Evolutionary conservation across 2,797 vertebrate species (phyloP).

Genomic region (Pipistrellus pipistrellus): DNA sequence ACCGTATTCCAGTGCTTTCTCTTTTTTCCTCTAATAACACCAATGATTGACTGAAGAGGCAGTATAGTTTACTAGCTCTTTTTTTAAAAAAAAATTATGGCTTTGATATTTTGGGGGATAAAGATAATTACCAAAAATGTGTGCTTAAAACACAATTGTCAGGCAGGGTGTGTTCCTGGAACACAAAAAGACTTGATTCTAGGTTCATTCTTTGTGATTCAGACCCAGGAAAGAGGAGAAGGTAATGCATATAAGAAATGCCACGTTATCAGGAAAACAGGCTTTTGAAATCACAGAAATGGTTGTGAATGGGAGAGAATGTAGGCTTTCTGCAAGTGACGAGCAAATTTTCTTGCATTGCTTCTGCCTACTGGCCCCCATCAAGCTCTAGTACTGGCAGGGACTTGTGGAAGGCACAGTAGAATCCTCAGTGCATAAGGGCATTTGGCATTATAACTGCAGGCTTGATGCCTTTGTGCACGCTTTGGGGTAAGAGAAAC

Average conservation of each 20-base stretch:
- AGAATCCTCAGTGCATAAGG: not conserved
- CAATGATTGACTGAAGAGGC: not conserved
- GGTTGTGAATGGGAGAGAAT: not conserved
- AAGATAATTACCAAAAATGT: slow-evolving; percentile 36
- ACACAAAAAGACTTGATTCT: not conserved
- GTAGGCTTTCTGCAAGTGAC: not conserved
- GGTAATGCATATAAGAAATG: not conserved
- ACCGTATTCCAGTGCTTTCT: not conserved
- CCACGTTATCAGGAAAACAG: not conserved
- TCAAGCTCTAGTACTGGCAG: not conserved
- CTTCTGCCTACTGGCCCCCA: not conserved
- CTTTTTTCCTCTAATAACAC: not conserved
- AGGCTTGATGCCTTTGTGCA: not conserved
- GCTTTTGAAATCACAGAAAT: not conserved
- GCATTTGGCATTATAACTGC: not conserved
- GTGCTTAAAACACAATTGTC: not conserved
- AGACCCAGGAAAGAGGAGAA: not conserved
- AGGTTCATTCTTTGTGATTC: not conserved
- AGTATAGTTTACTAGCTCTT: not conserved
- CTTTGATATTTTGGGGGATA: slow-evolving; percentile 35
- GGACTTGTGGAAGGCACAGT: not conserved
- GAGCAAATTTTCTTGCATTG: not conserved
- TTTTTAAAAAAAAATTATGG: slow-evolving; percentile 5
- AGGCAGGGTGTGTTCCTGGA: not conserved
- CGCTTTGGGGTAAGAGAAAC: not conserved